Base-by-base conservation (phyloP, 2,113 vertebrate species). In the Barbus barbus region DNA sequence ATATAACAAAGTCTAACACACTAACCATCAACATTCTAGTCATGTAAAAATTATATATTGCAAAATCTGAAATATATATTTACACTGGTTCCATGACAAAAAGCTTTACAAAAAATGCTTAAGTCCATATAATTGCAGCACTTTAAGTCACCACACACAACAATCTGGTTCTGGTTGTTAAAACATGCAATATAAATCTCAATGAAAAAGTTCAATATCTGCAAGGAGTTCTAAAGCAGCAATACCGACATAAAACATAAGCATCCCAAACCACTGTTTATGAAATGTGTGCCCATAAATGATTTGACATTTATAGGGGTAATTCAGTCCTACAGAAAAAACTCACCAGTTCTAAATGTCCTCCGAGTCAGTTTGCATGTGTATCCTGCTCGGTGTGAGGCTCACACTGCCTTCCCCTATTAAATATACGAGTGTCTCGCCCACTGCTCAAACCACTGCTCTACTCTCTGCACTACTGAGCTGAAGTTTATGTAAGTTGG, bases 341-440 rank as follows among this genome's bases (percentile, higher is more conserved):
- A 82, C 79, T 82, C 79, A 82, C 79, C 79, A 53, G 79, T 65
- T 71, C 8, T 36, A 53, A 82, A 69, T 48, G 83, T 80, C 51
- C 65, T 78, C 46, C 9, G 48, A 79, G 63, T 79, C 33, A 67
- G 67, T 83, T 77, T 77, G 31, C 74, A 76, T 46, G 41, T 51
- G 38, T 63, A 26, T 75, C 60, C 73, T 51, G 76, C 11, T 78
- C 58, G 22, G 14, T 79, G 44, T 38, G 46, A 71, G 46, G 12
- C n/a, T 78, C 44, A 71, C 83, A 78, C 72, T 65, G 71, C 46
- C 51, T 75, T 51, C 31, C 73, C 71, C 61, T 36, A 33, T 38
- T 51, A 67, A 72, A 63, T 18, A 41, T 51, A 53, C 1, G 58
- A 83, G 83, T 22, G 28, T 78, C 61, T 78, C 67, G 9, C 69